A percentile compares a stretch with the other conserved stretches of the same genome.
Evolutionary conservation across 2,113 vertebrate species (phyloP).

Genomic region (Gila orcuttii): DNA sequence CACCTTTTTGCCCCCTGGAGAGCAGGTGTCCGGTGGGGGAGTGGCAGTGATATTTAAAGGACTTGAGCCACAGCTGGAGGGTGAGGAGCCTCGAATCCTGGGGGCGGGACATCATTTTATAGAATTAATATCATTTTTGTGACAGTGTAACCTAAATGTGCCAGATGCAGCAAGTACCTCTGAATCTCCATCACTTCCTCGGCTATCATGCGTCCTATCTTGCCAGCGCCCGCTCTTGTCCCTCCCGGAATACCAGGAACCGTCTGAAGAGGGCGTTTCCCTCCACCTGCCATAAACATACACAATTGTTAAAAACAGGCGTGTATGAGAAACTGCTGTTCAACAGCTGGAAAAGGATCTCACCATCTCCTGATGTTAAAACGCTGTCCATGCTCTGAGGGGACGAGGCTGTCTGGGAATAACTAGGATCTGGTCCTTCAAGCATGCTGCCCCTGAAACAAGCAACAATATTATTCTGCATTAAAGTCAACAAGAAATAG

Average conservation of each 20-base stretch:
- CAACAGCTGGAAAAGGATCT: neutral
- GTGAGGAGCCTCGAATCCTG: constrained; percentile 96
- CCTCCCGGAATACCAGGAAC: constrained; percentile 97
- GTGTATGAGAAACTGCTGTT: neutral
- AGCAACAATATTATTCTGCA: neutral
- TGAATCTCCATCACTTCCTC: constrained; percentile 99
- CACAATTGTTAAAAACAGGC: neutral
- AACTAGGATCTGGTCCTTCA: constrained; percentile 83
- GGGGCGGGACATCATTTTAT: constrained; percentile 2
- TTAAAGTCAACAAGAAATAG: too few relatives aligned
- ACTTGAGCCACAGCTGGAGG: constrained; percentile 96
- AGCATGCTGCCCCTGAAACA: constrained; percentile 79
- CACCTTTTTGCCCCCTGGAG: constrained; percentile 95
- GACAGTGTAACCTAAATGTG: neutral
- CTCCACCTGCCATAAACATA: constrained; percentile 77
- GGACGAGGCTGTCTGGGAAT: constrained; percentile 86
- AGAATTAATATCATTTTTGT: neutral
- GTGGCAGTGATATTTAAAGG: constrained; percentile 96
- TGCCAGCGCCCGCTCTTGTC: constrained; percentile 94
- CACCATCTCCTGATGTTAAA: constrained; percentile 87
- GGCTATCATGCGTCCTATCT: constrained; percentile 98
- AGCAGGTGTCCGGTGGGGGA: constrained; percentile 91
- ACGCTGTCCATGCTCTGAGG: constrained; percentile 95
- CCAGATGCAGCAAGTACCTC: constrained; percentile 76
- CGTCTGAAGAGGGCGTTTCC: constrained; percentile 87